These are phyloP conservation scores for Drosophila recens DNA, from an alignment of 2,888 invertebrate species.

Conservation along the genomic window DNA sequence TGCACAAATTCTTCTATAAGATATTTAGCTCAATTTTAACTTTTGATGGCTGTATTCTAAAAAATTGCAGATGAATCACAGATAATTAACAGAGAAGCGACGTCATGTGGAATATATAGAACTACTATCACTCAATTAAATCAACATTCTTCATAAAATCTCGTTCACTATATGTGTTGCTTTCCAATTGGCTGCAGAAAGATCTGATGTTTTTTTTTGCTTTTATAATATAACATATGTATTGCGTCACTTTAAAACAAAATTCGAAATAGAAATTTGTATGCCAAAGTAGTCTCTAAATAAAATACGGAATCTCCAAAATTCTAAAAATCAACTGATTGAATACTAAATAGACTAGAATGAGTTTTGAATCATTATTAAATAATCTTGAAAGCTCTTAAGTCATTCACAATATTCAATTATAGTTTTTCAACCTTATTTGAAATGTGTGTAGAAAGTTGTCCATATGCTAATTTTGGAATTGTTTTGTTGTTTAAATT, in stretches of 20 bases:
- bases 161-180: constrained; percentile 2
- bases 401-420: constrained; percentile 4
- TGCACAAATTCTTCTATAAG: no score
- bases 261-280: constrained; percentile 3
- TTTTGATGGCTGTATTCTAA: neutral
- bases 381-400: constrained; percentile 1
- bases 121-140: neutral
- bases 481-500: neutral
- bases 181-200: constrained; percentile 10
- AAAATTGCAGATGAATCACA: neutral
- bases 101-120: neutral
- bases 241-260: constrained; percentile 15
- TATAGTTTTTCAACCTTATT: neutral
- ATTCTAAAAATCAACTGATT: neutral
- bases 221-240: neutral
- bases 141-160: neutral
- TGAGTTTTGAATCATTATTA: constrained; percentile 16
- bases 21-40: no score
- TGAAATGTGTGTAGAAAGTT: constrained; percentile 1
- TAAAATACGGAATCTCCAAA: constrained; percentile 1
- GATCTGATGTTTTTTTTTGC: neutral
- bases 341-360: neutral
- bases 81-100: neutral
- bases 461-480: neutral
- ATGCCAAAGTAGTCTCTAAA: constrained; percentile 6